Evolutionary conservation across 2,888 invertebrate genomes (phyloP).

Genomic region (Sphaerophoria taeniata): DNA sequence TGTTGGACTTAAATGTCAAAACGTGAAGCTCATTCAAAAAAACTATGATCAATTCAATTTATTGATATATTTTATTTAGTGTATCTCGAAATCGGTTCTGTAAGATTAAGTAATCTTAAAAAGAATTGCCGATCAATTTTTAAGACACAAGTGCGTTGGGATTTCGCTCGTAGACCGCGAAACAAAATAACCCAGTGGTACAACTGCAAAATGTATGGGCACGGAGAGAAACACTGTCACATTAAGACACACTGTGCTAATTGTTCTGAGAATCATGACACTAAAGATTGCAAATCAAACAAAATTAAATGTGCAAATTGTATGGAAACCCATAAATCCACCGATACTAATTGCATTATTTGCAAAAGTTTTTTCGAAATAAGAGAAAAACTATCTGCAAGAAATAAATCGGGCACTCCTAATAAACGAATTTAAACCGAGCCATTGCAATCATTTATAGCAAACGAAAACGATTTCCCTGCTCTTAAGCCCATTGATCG

Average conservation of each 20-base stretch:
- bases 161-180: too few relatives aligned
- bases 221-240: constrained; percentile 29
- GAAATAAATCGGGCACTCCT: too few relatives aligned
- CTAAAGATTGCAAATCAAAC: constrained; percentile 1
- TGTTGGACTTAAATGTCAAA: not conserved
- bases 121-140: not conserved
- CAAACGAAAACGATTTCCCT: not conserved
- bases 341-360: constrained; percentile 2
- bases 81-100: not conserved
- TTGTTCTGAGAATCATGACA: constrained; percentile 11
- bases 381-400: not conserved
- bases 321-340: constrained; percentile 9
- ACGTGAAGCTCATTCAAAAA: not conserved
- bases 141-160: not conserved
- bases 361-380: constrained; percentile 25
- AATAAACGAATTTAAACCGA: not conserved
- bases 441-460: not conserved
- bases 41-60: too few relatives aligned
- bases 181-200: not conserved
- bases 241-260: constrained; percentile 34
- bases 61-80: not conserved
- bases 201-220: not conserved
- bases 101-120: too few relatives aligned
- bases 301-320: constrained; percentile 7
- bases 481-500: not conserved